Percentiles rank a stretch among this genome's conserved stretches.
Evolutionary conservation across 2,113 vertebrate species (phyloP).

Genomic region (Crotophaga sulcirostris): DNA sequence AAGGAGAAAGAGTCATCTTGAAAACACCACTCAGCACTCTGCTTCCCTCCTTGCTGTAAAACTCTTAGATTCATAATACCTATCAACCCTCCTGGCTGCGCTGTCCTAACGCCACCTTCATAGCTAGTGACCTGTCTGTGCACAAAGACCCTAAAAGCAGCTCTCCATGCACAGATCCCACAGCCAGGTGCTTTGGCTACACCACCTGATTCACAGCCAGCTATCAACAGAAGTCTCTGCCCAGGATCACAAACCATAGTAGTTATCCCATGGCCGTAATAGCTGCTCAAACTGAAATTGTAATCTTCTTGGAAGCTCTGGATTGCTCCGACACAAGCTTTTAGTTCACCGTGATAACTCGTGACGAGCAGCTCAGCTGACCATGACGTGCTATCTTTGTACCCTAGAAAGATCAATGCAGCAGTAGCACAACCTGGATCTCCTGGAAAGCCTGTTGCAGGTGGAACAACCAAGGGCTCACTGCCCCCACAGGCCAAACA

Average conservation of each 20-base stretch:
- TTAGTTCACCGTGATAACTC: not conserved
- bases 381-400: not conserved
- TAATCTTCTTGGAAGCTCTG: not conserved
- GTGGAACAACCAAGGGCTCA: not conserved
- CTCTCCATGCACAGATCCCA: not conserved
- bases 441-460: not conserved
- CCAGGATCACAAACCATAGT: not conserved
- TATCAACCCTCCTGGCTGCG: not conserved
- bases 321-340: not conserved
- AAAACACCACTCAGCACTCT: not conserved
- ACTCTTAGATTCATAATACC: not conserved
- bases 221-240: not conserved
- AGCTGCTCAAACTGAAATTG: not conserved
- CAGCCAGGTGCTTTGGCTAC: not conserved
- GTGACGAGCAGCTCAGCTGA: not conserved
- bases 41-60: not conserved
- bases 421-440: fast-evolving
- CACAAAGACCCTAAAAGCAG: not conserved
- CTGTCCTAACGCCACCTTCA: not conserved
- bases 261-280: not conserved
- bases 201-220: not conserved
- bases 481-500: not conserved
- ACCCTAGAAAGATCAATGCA: not conserved
- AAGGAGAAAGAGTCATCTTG: not conserved
- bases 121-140: not conserved